Conservation (phyloP, 2,797 vertebrate species). For the Gymnoscopelus braueri region DNA sequence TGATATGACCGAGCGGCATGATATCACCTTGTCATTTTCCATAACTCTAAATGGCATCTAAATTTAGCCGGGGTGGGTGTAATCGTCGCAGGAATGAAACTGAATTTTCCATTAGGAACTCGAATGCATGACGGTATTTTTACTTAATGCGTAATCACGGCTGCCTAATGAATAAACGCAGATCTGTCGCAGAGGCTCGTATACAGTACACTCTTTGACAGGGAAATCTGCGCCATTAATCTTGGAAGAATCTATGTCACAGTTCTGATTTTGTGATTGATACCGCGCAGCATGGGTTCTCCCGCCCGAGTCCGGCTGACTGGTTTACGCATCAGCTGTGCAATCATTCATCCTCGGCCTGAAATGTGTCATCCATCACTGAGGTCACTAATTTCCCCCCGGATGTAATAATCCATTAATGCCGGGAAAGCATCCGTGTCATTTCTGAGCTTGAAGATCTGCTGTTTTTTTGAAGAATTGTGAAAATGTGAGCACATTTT, state of each 20-base stretch:
- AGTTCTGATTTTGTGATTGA: conserved; percentile 69
- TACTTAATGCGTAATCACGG: neutral
- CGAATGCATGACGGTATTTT: neutral
- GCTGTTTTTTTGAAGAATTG: too few relatives aligned
- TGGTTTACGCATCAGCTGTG: conserved; percentile 58
- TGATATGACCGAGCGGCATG: neutral
- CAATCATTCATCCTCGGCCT: conserved; percentile 65
- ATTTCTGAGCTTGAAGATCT: too few relatives aligned
- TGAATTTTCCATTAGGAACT: neutral
- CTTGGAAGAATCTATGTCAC: conserved; percentile 41
- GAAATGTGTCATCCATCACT: conserved; percentile 71
- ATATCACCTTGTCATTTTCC: neutral
- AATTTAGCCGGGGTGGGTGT: neutral
- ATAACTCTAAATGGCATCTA: neutral
- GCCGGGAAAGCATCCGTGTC: too few relatives aligned
- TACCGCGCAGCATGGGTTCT: conserved; percentile 38
- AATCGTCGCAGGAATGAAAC: neutral
- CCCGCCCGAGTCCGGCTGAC: conserved; percentile 62
- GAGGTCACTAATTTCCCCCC: conserved; percentile 66
- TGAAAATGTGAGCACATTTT: too few relatives aligned
- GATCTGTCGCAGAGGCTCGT: conserved; percentile 19
- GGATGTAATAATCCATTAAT: conserved; percentile 56
- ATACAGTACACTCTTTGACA: neutral
- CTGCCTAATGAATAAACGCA: neutral
- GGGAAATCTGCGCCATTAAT: conserved; percentile 38